Evolutionary conservation across 2,113 vertebrate species (phyloP), one percentile per base, ranked within the genome.

Genomic region (Clinocottus analis): DNA sequence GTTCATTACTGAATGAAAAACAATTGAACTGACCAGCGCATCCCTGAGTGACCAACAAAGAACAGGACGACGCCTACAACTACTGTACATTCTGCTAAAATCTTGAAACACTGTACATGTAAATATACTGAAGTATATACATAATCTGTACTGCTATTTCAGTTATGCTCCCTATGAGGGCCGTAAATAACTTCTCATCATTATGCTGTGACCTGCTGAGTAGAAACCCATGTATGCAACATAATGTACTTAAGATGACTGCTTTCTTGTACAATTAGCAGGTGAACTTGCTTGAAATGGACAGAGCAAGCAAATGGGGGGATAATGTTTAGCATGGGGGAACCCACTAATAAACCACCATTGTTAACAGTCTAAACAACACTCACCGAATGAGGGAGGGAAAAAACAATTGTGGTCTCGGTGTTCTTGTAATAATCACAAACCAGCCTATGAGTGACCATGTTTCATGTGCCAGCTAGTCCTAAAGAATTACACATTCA

Each of bases 41-140:
- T 85, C 82, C 92, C 92, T 91, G 91, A 92, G 89, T 79, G 66
- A 89, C 61, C 49, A 56, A 58, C 35, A 56, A 68, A 76, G 23
- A 74, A 75, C 33, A 70, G 14, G 53, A 78, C 79, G 10, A 71
- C 49, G 66, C 37, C 41, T 56, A 68, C 51, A 55, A 16, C 47
- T 43, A 29, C 35, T 68, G 61, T 60, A 33, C 47, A 43, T 65
- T 79, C 21, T 63, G 49, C 53, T 23, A 29, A 47, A 49, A 77
- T 63, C 16, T 21, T 31, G 14, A 72, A 79, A 79, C 51, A 82
- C 77, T 83, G 68, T 77, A 58, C 25, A 77, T 78, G 16, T 70
- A 45, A 77, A 69, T 63, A 37, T 41, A 62, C 59, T 56, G 37
- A 45, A 66, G 64, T 23, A 35, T 58, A 39, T 75, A 72, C 70